phyloP scores from a whole-genome alignment of 2,888 invertebrate genomes.

The Plemyria rubiginata region DNA sequence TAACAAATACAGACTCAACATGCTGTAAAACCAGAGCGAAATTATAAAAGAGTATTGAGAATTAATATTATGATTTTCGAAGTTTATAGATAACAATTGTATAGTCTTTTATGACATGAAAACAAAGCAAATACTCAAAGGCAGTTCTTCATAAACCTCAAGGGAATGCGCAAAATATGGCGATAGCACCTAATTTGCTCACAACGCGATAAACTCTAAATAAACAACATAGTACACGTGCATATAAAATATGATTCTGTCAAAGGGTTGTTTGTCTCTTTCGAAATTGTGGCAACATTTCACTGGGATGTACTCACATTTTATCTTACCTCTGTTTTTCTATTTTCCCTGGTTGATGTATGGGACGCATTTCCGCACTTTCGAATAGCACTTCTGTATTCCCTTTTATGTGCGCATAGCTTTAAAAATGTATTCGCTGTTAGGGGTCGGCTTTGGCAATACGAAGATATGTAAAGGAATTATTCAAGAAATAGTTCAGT shows the following conservation, averaged over 20 bases:
- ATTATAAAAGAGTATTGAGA: neutral
- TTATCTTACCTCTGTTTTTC: slow-evolving; percentile 78
- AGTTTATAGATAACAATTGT: neutral
- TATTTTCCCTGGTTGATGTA: slow-evolving; percentile 80
- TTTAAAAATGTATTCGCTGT: slow-evolving; percentile 81
- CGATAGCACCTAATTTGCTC: slow-evolving; percentile 37
- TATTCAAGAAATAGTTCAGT: slow-evolving; percentile 54
- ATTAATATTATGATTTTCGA: neutral
- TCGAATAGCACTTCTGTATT: slow-evolving; percentile 77
- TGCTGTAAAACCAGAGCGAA: neutral
- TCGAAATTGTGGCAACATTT: slow-evolving; percentile 77
- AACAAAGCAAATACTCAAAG: slow-evolving; percentile 28
- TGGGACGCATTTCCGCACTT: slow-evolving; percentile 83
- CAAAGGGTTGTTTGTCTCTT: slow-evolving; percentile 74
- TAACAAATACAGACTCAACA: neutral
- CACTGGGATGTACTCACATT: slow-evolving; percentile 76
- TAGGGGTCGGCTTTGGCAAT: slow-evolving; percentile 57
- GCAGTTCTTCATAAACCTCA: slow-evolving; percentile 33
- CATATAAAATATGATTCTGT: slow-evolving; percentile 66
- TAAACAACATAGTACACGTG: slow-evolving; percentile 49
- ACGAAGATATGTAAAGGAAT: slow-evolving; percentile 62
- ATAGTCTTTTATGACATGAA: slow-evolving; percentile 24
- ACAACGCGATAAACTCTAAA: slow-evolving; percentile 38
- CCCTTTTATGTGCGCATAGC: slow-evolving; percentile 76
- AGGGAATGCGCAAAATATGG: slow-evolving; percentile 30